These are phyloP conservation scores for Scleropages formosus DNA, from an alignment of 2,797 vertebrate genomes.

Conservation along the genomic window DNA sequence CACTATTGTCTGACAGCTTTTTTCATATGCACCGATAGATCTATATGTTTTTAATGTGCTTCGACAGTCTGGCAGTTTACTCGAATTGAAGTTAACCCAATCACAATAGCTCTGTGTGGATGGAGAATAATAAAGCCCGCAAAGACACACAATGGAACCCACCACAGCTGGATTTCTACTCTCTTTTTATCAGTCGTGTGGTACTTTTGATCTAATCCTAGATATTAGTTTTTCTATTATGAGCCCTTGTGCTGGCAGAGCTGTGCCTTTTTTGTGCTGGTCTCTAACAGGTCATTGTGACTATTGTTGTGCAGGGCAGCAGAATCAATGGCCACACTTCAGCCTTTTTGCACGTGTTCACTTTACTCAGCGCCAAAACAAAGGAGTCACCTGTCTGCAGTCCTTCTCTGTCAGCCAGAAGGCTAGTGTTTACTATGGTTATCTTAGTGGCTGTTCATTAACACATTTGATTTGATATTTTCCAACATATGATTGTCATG, in stretches of 20 bases:
- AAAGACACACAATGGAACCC: not conserved
- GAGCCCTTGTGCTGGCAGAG: slow-evolving; percentile 3
- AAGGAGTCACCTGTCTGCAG: not conserved
- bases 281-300: slow-evolving; percentile 15
- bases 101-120: slow-evolving; percentile 1
- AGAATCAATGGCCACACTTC: not conserved
- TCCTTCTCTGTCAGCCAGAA: too few relatives aligned
- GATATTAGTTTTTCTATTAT: slow-evolving; percentile 14
- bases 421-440: too few relatives aligned
- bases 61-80: too few relatives aligned
- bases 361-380: slow-evolving; percentile 1
- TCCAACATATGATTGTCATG: too few relatives aligned
- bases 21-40: too few relatives aligned
- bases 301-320: not conserved
- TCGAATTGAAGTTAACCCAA: too few relatives aligned
- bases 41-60: too few relatives aligned
- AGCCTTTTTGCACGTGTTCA: not conserved
- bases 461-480: too few relatives aligned
- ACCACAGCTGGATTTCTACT: slow-evolving; percentile 8
- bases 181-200: slow-evolving; percentile 13
- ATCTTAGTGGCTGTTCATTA: too few relatives aligned
- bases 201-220: slow-evolving; percentile 19
- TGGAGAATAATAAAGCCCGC: slow-evolving; percentile 4
- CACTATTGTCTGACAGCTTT: too few relatives aligned
- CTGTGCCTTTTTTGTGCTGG: not conserved